Evolutionary conservation across 2,888 invertebrate genomes (phyloP).

Genomic region (Caenorhabditis sp.): DNA sequence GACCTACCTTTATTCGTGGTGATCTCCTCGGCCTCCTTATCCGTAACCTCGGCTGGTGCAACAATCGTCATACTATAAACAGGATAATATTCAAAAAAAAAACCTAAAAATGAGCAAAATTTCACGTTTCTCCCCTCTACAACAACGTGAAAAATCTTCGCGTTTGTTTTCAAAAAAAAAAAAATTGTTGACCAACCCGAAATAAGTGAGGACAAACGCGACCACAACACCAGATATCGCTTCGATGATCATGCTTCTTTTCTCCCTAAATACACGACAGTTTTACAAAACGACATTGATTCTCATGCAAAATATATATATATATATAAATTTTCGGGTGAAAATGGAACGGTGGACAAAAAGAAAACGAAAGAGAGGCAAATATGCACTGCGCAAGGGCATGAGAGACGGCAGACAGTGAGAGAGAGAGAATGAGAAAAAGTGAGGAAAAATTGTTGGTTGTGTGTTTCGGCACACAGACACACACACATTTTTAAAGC

Average conservation of each 20-base stretch:
- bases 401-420: background rate
- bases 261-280: background rate
- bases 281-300: background rate
- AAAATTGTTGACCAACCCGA: constrained; percentile 34
- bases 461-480: no score
- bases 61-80: constrained; percentile 27
- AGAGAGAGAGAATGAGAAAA: background rate
- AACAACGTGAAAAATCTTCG: no score
- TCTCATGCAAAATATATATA: background rate
- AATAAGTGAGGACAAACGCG: constrained; percentile 10
- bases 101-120: background rate
- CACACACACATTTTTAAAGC: no score
- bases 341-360: no score
- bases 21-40: constrained; percentile 33
- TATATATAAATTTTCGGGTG: no score
- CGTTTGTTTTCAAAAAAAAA: no score
- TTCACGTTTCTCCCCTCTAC: no score
- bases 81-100: no score
- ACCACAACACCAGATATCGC: background rate
- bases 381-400: background rate
- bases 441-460: background rate
- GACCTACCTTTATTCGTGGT: constrained; percentile 22
- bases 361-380: background rate
- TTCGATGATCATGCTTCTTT: background rate
- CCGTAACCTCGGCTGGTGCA: constrained; percentile 33